A percentile compares a stretch with the other conserved stretches of the same genome.
These are phyloP conservation scores for Ceratina australensis DNA, from an alignment of 1,140 invertebrate species.

Conservation along the genomic window DNA sequence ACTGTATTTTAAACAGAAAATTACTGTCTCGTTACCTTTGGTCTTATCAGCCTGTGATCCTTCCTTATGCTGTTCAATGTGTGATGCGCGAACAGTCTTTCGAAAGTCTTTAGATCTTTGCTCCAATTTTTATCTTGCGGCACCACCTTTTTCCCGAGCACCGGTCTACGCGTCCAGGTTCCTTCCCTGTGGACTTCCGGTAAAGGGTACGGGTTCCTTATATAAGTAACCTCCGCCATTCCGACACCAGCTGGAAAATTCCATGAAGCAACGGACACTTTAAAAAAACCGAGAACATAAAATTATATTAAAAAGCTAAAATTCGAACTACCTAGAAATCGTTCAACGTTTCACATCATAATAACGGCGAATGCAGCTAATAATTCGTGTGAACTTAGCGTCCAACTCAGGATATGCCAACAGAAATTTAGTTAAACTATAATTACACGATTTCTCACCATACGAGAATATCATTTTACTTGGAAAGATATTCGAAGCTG, in stretches of 20 bases:
- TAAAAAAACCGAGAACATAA: too few species aligned
- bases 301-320: too few species aligned
- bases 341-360: too few species aligned
- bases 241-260: neutral
- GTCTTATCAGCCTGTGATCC: neutral
- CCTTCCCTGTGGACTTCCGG: neutral
- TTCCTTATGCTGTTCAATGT: neutral
- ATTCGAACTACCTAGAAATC: too few species aligned
- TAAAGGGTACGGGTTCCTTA: neutral
- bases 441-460: too few species aligned
- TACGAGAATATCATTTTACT: too few species aligned
- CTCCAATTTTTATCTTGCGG: neutral
- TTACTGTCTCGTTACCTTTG: neutral
- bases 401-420: too few species aligned
- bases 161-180: neutral
- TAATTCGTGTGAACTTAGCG: too few species aligned
- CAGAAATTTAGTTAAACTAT: too few species aligned
- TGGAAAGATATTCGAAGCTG: too few species aligned
- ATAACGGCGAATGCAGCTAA: too few species aligned
- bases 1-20: neutral
- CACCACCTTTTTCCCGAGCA: neutral
- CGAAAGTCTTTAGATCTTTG: neutral
- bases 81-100: neutral
- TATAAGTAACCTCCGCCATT: neutral
- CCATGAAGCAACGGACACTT: too few species aligned